These are phyloP conservation scores for Galerucella nymphaeae DNA, from an alignment of 2,888 invertebrate species.

Conservation along the genomic window DNA sequence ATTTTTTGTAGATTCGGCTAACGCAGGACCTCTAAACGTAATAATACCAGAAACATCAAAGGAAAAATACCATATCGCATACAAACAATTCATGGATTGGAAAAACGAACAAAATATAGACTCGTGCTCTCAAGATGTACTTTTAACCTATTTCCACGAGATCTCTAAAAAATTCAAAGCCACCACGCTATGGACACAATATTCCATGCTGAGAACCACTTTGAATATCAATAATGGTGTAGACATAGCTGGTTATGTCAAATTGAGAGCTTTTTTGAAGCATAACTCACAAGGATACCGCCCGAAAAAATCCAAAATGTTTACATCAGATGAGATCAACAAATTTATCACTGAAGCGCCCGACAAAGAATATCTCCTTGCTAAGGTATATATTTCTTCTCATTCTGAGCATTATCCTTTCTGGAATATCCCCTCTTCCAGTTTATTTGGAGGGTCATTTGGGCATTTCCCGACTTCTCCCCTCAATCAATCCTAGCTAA, in stretches of 20 bases:
- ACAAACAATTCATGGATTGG: conserved; percentile 10
- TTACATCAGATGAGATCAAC: conserved; percentile 50
- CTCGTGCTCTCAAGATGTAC: background rate
- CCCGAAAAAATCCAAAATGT: conserved; percentile 52
- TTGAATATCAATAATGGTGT: background rate
- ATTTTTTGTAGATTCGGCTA: background rate
- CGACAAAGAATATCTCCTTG: conserved; percentile 32
- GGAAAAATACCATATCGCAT: background rate
- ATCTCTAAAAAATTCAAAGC: background rate
- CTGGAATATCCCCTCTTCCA: background rate
- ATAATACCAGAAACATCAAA: background rate
- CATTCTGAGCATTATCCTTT: background rate
- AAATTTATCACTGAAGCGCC: conserved; percentile 39
- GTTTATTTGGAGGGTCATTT: no score
- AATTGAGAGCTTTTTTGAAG: conserved; percentile 48
- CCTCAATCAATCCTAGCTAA: no score
- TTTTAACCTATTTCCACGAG: background rate
- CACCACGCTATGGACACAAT: background rate
- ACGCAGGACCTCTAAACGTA: background rate
- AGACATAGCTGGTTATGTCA: conserved; percentile 38
- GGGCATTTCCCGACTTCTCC: no score
- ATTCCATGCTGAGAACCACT: background rate
- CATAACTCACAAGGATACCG: conserved; percentile 46
- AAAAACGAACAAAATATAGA: background rate
- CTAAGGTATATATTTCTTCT: conserved; percentile 28